Conservation (phyloP, 1,140 invertebrate species). For the Pogonomyrmex californicus region DNA sequence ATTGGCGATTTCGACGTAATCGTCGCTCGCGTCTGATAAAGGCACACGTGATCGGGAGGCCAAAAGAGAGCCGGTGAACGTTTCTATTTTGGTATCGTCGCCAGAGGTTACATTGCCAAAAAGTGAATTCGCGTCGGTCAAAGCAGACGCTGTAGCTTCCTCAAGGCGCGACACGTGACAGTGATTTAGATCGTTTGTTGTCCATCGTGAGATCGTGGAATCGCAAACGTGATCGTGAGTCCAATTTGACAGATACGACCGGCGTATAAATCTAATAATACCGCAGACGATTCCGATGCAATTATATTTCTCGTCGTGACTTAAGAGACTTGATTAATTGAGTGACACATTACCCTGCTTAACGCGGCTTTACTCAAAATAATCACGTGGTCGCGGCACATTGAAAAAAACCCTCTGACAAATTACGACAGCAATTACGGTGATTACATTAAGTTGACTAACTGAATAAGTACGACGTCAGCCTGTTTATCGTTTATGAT, state of each 20-base stretch:
- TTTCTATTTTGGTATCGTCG: constrained; percentile 56
- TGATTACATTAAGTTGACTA: constrained; percentile 16
- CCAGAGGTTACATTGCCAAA: constrained; percentile 44
- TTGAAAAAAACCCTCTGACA: background rate
- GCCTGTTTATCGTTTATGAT: background rate
- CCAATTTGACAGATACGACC: background rate
- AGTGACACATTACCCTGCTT: background rate
- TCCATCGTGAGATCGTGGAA: background rate
- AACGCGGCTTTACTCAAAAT: background rate
- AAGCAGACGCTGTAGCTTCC: constrained; percentile 19
- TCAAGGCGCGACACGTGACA: constrained; percentile 1
- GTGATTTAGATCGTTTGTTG: background rate
- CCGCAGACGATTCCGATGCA: background rate
- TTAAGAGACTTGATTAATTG: constrained; percentile 8
- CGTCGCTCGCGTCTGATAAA: constrained; percentile 12
- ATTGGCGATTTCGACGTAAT: background rate
- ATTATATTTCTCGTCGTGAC: background rate
- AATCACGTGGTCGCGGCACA: background rate
- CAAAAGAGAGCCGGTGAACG: background rate
- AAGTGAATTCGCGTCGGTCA: constrained; percentile 38
- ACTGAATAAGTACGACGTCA: constrained; percentile 24
- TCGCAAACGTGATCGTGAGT: constrained; percentile 7
- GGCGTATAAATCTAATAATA: background rate
- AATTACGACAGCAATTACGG: constrained; percentile 23
- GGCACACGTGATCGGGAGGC: constrained; percentile 3